phyloP scores from a whole-genome alignment of 2,888 invertebrate genomes.

The Charanyca ferruginea region DNA sequence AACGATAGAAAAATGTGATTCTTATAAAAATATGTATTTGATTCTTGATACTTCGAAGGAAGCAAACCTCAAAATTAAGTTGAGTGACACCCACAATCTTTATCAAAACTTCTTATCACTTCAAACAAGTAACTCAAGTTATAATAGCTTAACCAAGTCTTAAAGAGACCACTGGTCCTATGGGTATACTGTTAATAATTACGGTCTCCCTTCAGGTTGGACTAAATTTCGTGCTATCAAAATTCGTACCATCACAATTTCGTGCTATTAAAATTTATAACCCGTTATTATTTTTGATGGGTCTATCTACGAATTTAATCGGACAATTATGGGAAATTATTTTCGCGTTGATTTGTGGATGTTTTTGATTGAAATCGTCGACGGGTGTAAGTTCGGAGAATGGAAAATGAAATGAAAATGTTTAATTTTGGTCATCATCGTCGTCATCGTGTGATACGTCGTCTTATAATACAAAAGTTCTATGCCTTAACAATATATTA shows the following conservation, averaged over 20 bases:
- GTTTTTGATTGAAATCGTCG: background rate
- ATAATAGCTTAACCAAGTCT: slow-evolving; percentile 54
- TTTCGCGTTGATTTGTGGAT: slow-evolving; percentile 17
- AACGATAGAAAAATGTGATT: background rate
- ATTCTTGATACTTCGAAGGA: slow-evolving; percentile 3
- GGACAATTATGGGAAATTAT: slow-evolving; percentile 36
- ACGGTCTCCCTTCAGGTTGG: slow-evolving; percentile 27
- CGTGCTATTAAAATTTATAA: slow-evolving; percentile 41
- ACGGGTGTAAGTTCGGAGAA: slow-evolving; percentile 7
- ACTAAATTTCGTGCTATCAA: background rate
- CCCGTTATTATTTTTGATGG: slow-evolving; percentile 52
- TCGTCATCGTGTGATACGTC: too few relatives aligned
- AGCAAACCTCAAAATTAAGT: slow-evolving; percentile 23
- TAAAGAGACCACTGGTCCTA: slow-evolving; percentile 41
- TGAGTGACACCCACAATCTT: slow-evolving; percentile 41
- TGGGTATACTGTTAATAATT: slow-evolving; percentile 52
- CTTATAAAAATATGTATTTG: slow-evolving; percentile 1
- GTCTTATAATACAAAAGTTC: too few relatives aligned
- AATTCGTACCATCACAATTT: slow-evolving; percentile 16
- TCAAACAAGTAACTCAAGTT: slow-evolving; percentile 51
- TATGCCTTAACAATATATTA: too few relatives aligned
- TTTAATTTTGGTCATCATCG: too few relatives aligned
- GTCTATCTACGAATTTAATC: slow-evolving; percentile 46
- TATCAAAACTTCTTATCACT: slow-evolving; percentile 50
- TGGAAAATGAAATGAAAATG: too few relatives aligned